Conservation (phyloP, 92 coral and sea anemone genomes). For the Phymanthus crucifer region DNA sequence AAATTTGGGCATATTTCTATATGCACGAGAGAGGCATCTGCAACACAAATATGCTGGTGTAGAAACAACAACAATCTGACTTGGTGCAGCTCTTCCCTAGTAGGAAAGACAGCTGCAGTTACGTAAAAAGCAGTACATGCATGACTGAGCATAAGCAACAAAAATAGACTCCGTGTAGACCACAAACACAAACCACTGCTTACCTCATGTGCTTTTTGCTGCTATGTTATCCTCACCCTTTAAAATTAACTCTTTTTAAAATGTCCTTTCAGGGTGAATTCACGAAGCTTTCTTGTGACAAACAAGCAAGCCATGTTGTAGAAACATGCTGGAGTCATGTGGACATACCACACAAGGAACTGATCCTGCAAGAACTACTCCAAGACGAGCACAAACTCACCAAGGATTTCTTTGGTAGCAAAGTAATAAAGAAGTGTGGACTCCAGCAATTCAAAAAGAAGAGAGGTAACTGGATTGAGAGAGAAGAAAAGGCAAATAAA, state of each 20-base stretch:
- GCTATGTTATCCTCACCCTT: not conserved
- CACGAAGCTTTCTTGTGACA: slow-evolving; percentile 64
- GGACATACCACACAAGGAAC: slow-evolving; percentile 57
- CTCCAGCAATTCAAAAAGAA: slow-evolving; percentile 54
- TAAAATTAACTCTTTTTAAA: not conserved
- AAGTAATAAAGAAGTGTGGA: slow-evolving; percentile 63
- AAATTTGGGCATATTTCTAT: too few relatives aligned
- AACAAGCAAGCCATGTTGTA: slow-evolving; percentile 72
- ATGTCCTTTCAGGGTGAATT: slow-evolving; percentile 54
- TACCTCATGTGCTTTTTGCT: too few relatives aligned
- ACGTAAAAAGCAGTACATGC: too few relatives aligned
- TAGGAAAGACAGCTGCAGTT: too few relatives aligned
- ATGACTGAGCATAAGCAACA: too few relatives aligned
- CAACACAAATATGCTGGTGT: too few relatives aligned
- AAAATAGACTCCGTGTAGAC: too few relatives aligned
- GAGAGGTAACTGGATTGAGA: slow-evolving; percentile 41
- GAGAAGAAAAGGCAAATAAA: slow-evolving; percentile 49
- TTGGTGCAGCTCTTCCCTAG: too few relatives aligned
- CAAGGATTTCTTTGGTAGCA: slow-evolving; percentile 65
- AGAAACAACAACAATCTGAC: too few relatives aligned
- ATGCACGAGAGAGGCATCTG: not conserved
- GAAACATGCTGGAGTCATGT: slow-evolving; percentile 80
- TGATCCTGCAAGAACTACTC: slow-evolving; percentile 56
- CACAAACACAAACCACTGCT: too few relatives aligned
- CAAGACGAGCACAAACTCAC: slow-evolving; percentile 45